Percentiles rank a stretch among this genome's conserved stretches.
These are phyloP conservation scores for Microdon myrmicae DNA, from an alignment of 2,888 invertebrate species.

Conservation along the genomic window DNA sequence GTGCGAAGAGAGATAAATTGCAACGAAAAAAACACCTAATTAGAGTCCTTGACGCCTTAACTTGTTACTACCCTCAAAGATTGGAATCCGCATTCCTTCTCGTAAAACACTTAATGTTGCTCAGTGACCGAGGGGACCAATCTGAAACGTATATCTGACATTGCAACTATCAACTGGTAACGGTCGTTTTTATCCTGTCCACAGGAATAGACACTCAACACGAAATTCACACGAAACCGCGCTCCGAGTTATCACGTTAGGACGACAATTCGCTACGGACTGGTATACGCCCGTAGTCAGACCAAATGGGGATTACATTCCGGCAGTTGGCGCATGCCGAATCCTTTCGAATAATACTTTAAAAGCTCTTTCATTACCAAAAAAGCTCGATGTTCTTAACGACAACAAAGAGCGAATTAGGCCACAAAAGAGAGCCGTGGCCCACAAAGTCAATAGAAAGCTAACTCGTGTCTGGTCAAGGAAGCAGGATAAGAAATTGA, in stretches of 20 bases:
- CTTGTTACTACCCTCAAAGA: too few species aligned
- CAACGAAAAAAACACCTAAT: too few species aligned
- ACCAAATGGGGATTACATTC: constrained; percentile 45
- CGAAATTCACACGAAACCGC: constrained; percentile 36
- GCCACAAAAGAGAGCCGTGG: not conserved
- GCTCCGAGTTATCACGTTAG: constrained; percentile 42
- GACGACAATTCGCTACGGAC: constrained; percentile 51
- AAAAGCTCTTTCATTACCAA: constrained; percentile 26
- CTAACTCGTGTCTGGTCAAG: not conserved
- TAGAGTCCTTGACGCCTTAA: too few species aligned
- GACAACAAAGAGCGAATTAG: constrained; percentile 14
- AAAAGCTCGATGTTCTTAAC: constrained; percentile 13
- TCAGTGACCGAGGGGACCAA: too few species aligned
- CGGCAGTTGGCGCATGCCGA: constrained; percentile 43
- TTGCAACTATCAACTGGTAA: too few species aligned
- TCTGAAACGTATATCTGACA: too few species aligned
- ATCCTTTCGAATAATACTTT: constrained; percentile 7
- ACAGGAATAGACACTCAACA: too few species aligned
- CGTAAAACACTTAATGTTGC: too few species aligned
- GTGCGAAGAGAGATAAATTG: too few species aligned
- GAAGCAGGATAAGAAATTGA: constrained; percentile 12
- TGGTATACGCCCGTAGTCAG: constrained; percentile 49
- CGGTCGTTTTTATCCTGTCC: too few species aligned
- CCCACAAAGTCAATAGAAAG: constrained; percentile 10
- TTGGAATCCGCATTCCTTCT: too few species aligned